Evolutionary conservation across 2,113 vertebrate genomes (phyloP).

Genomic region (Girardinichthys multiradiatus): DNA sequence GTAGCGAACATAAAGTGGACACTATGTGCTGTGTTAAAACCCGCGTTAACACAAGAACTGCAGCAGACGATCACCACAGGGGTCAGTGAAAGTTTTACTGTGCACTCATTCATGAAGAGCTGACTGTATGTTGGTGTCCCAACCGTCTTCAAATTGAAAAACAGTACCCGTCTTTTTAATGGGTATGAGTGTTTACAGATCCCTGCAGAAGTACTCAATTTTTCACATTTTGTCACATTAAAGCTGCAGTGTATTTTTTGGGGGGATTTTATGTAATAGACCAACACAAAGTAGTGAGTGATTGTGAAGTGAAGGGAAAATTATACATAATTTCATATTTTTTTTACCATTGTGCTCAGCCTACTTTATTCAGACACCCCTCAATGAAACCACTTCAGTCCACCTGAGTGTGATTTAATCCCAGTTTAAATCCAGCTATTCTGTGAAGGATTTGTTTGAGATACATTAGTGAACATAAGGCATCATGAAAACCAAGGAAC

Average conservation of each 20-base stretch:
- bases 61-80: constrained; percentile 1
- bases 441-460: background rate
- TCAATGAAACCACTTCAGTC: background rate
- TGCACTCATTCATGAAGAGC: background rate
- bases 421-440: background rate
- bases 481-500: background rate
- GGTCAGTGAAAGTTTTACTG: constrained; percentile 7
- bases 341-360: background rate
- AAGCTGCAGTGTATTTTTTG: no score
- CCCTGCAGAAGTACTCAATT: background rate
- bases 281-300: background rate
- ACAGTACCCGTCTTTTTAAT: background rate
- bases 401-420: background rate
- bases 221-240: background rate
- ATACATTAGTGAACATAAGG: background rate
- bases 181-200: background rate
- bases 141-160: background rate
- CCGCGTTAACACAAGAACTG: constrained; percentile 6
- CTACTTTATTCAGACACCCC: background rate
- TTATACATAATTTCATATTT: background rate
- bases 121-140: background rate
- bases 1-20: constrained; percentile 18
- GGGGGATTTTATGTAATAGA: background rate
- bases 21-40: constrained; percentile 27
- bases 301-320: background rate